Conservation (phyloP, 2,888 invertebrate genomes). For the Tuberolachnus salignus region DNA sequence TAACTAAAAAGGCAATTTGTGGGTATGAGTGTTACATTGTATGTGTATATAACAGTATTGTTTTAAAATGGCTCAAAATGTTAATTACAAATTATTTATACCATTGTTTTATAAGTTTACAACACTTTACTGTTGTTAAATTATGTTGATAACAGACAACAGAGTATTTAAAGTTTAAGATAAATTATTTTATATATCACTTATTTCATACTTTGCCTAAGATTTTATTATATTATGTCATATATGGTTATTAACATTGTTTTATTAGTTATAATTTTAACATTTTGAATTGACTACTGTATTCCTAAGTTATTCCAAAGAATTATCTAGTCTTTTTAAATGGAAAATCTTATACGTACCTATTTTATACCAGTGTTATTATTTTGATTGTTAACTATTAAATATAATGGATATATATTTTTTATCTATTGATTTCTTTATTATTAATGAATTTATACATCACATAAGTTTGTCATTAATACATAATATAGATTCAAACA, state of each 20-base stretch:
- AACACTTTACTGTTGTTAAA: background rate
- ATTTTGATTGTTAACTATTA: background rate
- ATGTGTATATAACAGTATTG: background rate
- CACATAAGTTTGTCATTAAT: no score
- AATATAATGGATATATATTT: background rate
- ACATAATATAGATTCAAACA: no score
- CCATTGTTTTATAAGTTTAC: background rate
- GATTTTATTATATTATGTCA: no score
- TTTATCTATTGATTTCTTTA: background rate
- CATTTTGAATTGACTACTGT: background rate
- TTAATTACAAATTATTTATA: background rate
- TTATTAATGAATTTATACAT: no score
- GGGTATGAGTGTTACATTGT: background rate
- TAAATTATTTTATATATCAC: background rate
- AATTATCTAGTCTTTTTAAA: background rate
- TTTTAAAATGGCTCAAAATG: background rate
- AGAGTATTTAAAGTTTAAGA: background rate
- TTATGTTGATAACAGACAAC: background rate
- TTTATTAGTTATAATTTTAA: background rate
- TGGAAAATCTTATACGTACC: background rate
- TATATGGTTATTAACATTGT: no score
- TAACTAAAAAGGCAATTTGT: background rate
- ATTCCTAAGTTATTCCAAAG: background rate
- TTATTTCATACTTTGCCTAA: background rate
- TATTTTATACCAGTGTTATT: background rate